Evolutionary conservation across 1,140 invertebrate species (phyloP).

Genomic region (Bombyx mandarina): DNA sequence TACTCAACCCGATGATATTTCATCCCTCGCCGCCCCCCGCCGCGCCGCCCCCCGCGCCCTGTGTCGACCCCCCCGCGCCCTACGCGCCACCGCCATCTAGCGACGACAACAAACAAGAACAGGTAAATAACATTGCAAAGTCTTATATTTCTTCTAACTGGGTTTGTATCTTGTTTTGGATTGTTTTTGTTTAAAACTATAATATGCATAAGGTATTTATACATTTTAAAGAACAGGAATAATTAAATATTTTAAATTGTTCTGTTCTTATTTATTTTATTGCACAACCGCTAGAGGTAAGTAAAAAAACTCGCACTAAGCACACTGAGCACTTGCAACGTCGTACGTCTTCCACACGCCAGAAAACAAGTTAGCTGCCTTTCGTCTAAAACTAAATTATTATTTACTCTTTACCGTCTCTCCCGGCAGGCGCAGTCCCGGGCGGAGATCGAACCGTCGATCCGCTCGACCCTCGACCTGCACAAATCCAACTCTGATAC

Average conservation of each 20-base stretch:
- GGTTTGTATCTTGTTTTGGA: background rate
- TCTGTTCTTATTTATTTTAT: too few relatives aligned
- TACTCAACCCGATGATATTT: conserved; percentile 45
- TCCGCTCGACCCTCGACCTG: conserved; percentile 17
- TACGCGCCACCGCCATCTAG: background rate
- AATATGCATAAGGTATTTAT: too few relatives aligned
- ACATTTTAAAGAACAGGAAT: too few relatives aligned
- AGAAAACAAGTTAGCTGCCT: too few relatives aligned
- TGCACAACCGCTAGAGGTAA: too few relatives aligned
- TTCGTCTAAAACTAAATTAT: too few relatives aligned
- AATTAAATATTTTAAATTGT: too few relatives aligned
- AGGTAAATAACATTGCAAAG: background rate
- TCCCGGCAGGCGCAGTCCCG: conserved; percentile 20
- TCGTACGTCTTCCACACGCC: too few relatives aligned
- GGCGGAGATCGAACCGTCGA: conserved; percentile 19
- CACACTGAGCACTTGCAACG: too few relatives aligned
- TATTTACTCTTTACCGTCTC: conserved; percentile 12
- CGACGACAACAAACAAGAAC: background rate
- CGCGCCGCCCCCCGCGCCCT: conserved; percentile 21
- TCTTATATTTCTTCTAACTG: background rate
- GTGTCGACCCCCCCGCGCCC: background rate
- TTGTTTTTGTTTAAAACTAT: too few relatives aligned
- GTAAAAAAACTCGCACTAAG: too few relatives aligned
- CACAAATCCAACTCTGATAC: conserved; percentile 31
- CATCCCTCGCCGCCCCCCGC: conserved; percentile 69